Conservation (phyloP, 2,797 vertebrate species). For the Euthynnus affinis region DNA sequence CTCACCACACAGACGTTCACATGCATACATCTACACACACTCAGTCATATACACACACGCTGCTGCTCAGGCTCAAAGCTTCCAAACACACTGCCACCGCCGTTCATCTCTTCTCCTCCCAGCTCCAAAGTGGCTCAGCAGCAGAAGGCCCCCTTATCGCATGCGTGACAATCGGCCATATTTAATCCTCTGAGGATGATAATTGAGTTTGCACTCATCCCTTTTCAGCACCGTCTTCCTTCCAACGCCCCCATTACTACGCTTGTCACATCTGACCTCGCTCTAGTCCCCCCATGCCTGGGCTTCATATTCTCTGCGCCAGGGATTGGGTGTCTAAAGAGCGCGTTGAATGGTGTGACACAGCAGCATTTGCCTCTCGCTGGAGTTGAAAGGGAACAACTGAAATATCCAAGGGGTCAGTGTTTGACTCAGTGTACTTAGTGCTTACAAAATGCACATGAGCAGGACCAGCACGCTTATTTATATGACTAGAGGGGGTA, state of each 20-base stretch:
- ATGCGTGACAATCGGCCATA: constrained; percentile 73
- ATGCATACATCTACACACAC: constrained; percentile 31
- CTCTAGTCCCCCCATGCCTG: constrained; percentile 34
- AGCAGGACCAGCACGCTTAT: constrained; percentile 15
- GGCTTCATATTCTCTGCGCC: constrained; percentile 28
- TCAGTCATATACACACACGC: constrained; percentile 32
- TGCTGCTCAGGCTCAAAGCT: constrained; percentile 40
- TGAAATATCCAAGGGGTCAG: constrained; percentile 49
- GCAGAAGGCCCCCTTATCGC: constrained; percentile 71
- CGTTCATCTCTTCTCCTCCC: constrained; percentile 48
- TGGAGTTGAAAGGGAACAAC: constrained; percentile 39
- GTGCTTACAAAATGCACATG: constrained; percentile 17
- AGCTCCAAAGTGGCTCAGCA: constrained; percentile 59
- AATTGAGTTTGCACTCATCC: constrained; percentile 80
- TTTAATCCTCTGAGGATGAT: constrained; percentile 81
- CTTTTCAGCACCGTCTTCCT: constrained; percentile 58
- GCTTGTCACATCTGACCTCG: constrained; percentile 77
- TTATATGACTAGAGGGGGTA: constrained; percentile 22
- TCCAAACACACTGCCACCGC: constrained; percentile 47
- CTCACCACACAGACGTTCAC: constrained; percentile 13
- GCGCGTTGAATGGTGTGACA: constrained; percentile 35
- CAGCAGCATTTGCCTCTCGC: constrained; percentile 14
- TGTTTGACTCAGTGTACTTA: constrained; percentile 34
- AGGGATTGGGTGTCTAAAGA: constrained; percentile 30
- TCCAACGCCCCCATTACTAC: constrained; percentile 67